These are phyloP conservation scores for Ceuthmochares aereus DNA, from an alignment of 2,113 vertebrate species.

Conservation along the genomic window DNA sequence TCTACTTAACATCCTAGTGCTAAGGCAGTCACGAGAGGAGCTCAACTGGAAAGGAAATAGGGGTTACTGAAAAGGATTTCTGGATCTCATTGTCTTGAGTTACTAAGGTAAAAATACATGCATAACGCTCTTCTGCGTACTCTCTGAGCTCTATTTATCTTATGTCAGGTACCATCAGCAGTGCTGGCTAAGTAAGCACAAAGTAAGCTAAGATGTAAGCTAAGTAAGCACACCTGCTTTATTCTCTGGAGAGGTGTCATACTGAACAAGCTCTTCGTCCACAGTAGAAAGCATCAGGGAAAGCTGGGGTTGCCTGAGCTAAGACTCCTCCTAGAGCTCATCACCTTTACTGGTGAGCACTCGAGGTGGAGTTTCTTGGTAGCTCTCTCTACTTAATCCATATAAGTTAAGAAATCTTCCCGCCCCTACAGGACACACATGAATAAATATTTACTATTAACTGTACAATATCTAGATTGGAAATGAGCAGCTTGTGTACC, in stretches of 20 bases:
- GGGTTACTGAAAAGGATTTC: background rate
- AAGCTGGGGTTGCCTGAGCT: background rate
- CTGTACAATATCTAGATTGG: background rate
- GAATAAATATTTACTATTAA: background rate
- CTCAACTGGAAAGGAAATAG: background rate
- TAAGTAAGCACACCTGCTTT: background rate
- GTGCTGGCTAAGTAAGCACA: background rate
- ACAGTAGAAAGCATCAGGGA: background rate
- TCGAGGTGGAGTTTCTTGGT: background rate
- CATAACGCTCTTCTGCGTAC: fast-evolving
- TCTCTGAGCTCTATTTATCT: background rate
- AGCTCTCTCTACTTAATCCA: background rate
- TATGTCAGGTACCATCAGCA: background rate
- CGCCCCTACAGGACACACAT: background rate
- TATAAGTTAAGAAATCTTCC: background rate
- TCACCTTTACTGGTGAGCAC: background rate
- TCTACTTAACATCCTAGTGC: background rate
- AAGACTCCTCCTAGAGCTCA: background rate
- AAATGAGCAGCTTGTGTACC: background rate
- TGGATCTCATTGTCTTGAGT: background rate
- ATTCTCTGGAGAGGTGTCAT: background rate
- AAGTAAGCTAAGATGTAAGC: background rate
- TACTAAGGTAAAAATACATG: background rate
- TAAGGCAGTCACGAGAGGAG: background rate
- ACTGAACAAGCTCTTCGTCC: background rate